Evolutionary conservation across 2,113 vertebrate genomes (phyloP), one percentile per base, ranked within the genome.

Genomic region (Mus spicilegus): DNA sequence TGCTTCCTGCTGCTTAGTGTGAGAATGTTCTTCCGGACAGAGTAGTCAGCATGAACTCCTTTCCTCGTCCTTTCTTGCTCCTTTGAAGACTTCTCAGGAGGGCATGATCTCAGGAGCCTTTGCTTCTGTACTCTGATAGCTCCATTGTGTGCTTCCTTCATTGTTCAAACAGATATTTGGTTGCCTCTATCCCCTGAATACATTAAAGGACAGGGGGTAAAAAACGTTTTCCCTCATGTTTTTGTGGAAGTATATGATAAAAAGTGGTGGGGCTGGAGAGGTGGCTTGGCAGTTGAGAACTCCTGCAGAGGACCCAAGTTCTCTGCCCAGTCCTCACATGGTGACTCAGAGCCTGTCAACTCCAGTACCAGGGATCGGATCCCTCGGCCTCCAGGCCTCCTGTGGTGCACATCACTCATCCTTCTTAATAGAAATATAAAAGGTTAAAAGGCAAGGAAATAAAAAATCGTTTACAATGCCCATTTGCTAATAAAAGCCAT

Each of bases 61-160:
- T 92, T 86, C 89, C 19, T 96, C 26, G 87, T 81, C 91, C 93
- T 91, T 93, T 90, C 13, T n/a, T 93, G 56, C n/a, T 63, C 93
- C 84, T 76, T 90, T 10, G 94, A 89, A 96, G 61, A 39, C 20
- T 90, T 89, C 58, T 93, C 69, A 84, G 49, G 30, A 95, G 94
- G 91, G 14, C 85, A 2, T 46, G 56, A 54, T 86, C 26, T 95
- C 36, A 69, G 70, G 16, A 92, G 51, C 87, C n/a, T 75, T 81
- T 93, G 9, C 3, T 63, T 85, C 26, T 63, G 16, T 19, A n/a
- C 56, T 94, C 93, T 42, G 0, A 63, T 92, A 19, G 78, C n/a
- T 80, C 87, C 30, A 75, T 72, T 86, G 67, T 88, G 17, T 78
- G 67, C 78, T 86, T 87, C 20, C 77, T 81, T 91, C 72, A 85